These are phyloP conservation scores for Petrolisthes manimaculis DNA, from an alignment of 2,888 invertebrate species.

Conservation along the genomic window DNA sequence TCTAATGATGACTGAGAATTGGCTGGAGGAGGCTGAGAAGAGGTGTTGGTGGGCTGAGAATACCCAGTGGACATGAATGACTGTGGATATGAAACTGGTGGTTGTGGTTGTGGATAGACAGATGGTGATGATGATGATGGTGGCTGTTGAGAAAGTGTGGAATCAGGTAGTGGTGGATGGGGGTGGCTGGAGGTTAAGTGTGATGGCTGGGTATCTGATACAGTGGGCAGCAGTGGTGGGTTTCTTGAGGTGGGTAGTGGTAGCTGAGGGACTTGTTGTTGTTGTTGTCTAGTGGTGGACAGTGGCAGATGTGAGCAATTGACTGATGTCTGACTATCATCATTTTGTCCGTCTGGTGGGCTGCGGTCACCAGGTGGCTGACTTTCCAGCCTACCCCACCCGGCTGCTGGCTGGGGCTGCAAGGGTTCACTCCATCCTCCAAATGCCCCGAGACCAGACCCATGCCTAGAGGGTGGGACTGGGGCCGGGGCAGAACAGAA, in stretches of 20 bases:
- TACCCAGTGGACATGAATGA: slow-evolving; percentile 4
- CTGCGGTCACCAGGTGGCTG: slow-evolving; percentile 56
- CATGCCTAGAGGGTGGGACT: slow-evolving; percentile 21
- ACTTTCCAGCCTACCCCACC: slow-evolving; percentile 7
- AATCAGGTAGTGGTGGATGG: slow-evolving; percentile 13
- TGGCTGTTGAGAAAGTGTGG: background rate
- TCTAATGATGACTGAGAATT: too few relatives aligned
- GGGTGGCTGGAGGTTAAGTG: slow-evolving; percentile 39
- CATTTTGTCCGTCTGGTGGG: slow-evolving; percentile 61
- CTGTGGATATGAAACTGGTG: background rate
- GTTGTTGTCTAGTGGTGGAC: background rate
- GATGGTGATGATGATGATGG: background rate
- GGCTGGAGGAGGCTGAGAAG: too few relatives aligned
- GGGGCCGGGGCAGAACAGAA: slow-evolving; percentile 44
- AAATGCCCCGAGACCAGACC: slow-evolving; percentile 44
- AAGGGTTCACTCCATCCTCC: slow-evolving; percentile 62
- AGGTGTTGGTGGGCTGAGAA: background rate
- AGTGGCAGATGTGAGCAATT: slow-evolving; percentile 39
- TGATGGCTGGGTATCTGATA: background rate
- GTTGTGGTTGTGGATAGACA: slow-evolving; percentile 31
- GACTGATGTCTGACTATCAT: slow-evolving; percentile 45
- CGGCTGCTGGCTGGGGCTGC: slow-evolving; percentile 36
- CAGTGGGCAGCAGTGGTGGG: too few relatives aligned
- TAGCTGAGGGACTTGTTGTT: background rate
- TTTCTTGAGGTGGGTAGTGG: slow-evolving; percentile 16